These are phyloP conservation scores for Cephus rjabovi DNA, from an alignment of 2,888 invertebrate genomes.

Conservation along the genomic window DNA sequence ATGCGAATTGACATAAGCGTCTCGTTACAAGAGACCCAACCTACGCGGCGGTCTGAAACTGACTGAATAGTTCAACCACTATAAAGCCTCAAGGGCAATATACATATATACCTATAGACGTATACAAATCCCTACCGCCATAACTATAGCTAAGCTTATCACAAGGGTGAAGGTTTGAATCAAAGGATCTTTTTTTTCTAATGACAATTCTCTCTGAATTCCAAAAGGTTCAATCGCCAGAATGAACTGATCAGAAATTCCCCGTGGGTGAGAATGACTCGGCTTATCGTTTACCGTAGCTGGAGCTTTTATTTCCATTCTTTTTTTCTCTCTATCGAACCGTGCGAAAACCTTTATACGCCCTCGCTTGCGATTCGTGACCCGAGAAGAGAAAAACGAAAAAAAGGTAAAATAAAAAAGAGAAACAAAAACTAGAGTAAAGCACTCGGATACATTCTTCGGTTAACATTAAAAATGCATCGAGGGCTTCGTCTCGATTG, in stretches of 20 bases:
- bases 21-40: too few relatives aligned
- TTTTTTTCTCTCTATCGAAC: not conserved
- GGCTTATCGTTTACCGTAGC: not conserved
- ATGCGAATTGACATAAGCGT: too few relatives aligned
- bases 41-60: too few relatives aligned
- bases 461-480: not conserved
- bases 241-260: not conserved
- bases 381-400: not conserved
- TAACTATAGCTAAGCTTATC: not conserved
- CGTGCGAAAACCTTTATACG: not conserved
- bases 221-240: not conserved
- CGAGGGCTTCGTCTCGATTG: not conserved
- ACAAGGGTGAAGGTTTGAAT: not conserved
- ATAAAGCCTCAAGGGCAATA: too few relatives aligned
- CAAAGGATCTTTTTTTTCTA: not conserved
- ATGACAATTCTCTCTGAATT: not conserved
- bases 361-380: not conserved
- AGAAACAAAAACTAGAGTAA: not conserved
- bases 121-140: not conserved
- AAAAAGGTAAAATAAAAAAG: not conserved
- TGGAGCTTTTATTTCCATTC: not conserved
- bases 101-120: too few relatives aligned
- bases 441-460: not conserved
- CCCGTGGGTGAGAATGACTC: not conserved
- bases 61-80: too few relatives aligned